Base-by-base conservation (phyloP, 2,113 vertebrate species). In the Protomyctophum bolini region DNA sequence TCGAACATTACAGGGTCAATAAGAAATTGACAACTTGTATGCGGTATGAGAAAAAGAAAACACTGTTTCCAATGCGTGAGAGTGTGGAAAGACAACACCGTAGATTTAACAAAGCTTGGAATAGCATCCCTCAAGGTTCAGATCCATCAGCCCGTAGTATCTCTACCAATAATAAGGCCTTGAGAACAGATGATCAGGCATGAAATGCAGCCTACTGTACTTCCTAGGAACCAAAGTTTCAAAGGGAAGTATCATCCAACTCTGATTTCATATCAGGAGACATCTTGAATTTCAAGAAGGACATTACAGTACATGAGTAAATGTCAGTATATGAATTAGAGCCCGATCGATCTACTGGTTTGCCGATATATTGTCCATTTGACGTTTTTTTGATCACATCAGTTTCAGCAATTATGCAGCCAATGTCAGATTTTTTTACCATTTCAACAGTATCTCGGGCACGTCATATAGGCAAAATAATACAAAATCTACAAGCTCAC, bases 1-100 rank as follows among this genome's bases (percentile, higher is more conserved):
- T 70, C 21, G 83, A 65, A 72, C 61, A 70, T 80, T 68, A 75
- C 64, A 67, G 8, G 76, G 56, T 79, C 65, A 29, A 21, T 63
- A 21, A 63, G 45, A 62, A 47, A 56, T 46, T 47, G n/a, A 41
- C 12, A 62, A 48, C 12, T 8, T 70, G 58, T 58, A 58, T 21
- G 55, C 67, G 71, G 59, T 57, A 11, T 48, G 8, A 63, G 47
- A 63, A 70, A 76, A 10, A 65, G 21, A 41, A 77, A 86, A 82
- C 68, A 79, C 67, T 47, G 63, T 64, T 83, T 66, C 47, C 6
- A 33, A 78, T 50, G 63, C 48, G 65, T 4, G 33, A 41, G 56
- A 75, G 68, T 61, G 33, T 66, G 52, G 69, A 76, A 8, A 70
- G 63, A 73, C 58, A 65, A 73, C 74, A 72, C 59, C 73, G 7